Evolutionary conservation across 53 echinoderm and acorn worm genomes (phyloP).

Genomic region (Astropecten irregularis): DNA sequence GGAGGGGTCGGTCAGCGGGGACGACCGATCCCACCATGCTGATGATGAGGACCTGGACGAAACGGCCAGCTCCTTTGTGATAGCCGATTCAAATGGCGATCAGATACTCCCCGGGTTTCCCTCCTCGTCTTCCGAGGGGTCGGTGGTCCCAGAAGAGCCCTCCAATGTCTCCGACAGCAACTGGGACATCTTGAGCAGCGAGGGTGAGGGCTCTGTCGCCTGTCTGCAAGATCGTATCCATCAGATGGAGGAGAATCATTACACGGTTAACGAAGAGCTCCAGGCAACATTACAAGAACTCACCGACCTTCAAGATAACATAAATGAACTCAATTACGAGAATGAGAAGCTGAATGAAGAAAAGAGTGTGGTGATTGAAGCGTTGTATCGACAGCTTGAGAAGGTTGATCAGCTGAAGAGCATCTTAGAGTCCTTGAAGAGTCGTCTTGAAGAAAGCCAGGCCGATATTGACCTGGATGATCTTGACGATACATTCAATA

Average conservation of each 20-base stretch:
- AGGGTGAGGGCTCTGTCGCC: constrained; percentile 95
- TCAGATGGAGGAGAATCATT: constrained; percentile 99
- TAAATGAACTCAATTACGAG: constrained; percentile 78
- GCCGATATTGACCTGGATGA: constrained; percentile 77
- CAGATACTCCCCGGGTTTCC: constrained; percentile 87
- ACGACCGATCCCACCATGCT: constrained; percentile 57
- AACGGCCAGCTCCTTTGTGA: constrained; percentile 71
- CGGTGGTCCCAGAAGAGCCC: constrained; percentile 76
- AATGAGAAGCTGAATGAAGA: constrained; percentile 93
- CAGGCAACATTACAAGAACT: constrained; percentile 98
- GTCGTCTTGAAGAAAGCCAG: constrained; percentile 68
- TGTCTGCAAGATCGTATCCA: constrained; percentile 96
- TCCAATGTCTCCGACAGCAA: constrained; percentile 75
- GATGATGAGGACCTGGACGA: constrained; percentile 58
- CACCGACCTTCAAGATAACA: constrained; percentile 87
- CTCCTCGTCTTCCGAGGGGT: constrained; percentile 94
- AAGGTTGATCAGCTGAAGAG: constrained; percentile 75
- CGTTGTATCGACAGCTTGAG: constrained; percentile 75
- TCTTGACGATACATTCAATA: constrained; percentile 65
- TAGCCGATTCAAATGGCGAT: constrained; percentile 78
- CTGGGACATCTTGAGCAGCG: constrained; percentile 92
- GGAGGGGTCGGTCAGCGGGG: constrained; percentile 53
- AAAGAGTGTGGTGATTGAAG: constrained; percentile 81
- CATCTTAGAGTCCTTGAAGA: constrained; percentile 61
- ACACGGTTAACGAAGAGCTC: constrained; percentile 96